These are phyloP conservation scores for Tragelaphus imberbis DNA, from an alignment of 2,113 vertebrate genomes.

Conservation along the genomic window DNA sequence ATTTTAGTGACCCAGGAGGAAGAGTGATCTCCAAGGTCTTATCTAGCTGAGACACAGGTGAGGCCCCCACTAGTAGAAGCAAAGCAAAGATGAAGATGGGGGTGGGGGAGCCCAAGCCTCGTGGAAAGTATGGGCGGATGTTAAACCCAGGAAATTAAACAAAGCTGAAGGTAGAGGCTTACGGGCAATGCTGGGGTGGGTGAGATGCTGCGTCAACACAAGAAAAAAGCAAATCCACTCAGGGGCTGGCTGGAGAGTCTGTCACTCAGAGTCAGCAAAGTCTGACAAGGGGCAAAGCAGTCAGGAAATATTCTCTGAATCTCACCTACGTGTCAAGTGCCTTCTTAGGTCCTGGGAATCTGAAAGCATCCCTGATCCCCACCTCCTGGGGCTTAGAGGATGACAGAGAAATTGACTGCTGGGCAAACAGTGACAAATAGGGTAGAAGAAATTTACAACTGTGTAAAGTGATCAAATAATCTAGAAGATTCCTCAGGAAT, in stretches of 20 bases:
- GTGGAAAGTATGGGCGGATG: accelerated
- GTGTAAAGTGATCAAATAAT: no score
- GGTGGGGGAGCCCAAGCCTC: not conserved
- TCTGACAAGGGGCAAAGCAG: not conserved
- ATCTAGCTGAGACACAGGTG: not conserved
- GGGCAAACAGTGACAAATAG: not conserved
- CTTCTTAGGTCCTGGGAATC: not conserved
- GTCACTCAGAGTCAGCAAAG: not conserved
- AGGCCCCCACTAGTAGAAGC: not conserved
- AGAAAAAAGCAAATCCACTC: accelerated
- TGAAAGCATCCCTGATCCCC: not conserved
- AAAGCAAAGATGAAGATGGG: not conserved
- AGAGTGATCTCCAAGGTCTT: accelerated
- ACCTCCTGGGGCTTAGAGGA: not conserved
- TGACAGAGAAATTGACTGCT: not conserved
- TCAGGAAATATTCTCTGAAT: not conserved
- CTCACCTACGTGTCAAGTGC: not conserved
- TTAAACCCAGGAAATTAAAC: not conserved
- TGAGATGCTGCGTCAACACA: not conserved
- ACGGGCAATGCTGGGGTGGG: not conserved
- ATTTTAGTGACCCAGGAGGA: not conserved
- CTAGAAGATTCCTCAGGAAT: not conserved
- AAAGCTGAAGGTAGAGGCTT: not conserved
- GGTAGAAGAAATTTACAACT: not conserved
- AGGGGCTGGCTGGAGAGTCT: not conserved